Evolutionary conservation across 2,797 vertebrate species (phyloP), one percentile per base, ranked within the genome.

Genomic region (Catamblyrhynchus diadema): DNA sequence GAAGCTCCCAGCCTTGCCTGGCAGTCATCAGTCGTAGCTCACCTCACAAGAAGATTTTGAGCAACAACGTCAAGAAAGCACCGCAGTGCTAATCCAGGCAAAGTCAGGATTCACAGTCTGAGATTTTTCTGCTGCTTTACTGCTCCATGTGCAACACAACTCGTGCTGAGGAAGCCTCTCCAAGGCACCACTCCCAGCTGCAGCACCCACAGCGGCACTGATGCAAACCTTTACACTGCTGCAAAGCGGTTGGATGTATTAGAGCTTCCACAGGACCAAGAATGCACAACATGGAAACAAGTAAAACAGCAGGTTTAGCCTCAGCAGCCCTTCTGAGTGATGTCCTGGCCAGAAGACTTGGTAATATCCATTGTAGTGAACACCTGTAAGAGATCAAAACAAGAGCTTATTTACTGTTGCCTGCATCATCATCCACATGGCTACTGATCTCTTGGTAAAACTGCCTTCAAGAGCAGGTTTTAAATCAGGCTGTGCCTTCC

Each of bases 301-400:
- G 97, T 98, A 98, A 98, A 94, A 13, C 98, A 99, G 99, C 98
- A 98, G 98, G 97, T 96, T 98, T 99, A 99, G 98, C 99, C 99
- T 99, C 99, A 99, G 99, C 99, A 99, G 83, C 99, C 99, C 2
- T 97, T 66, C 96, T 98, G 98, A 27, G 93, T 81, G 98, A 99
- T 98, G 97, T 98, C 98, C 69, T 98, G 98, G 44, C 99, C 99
- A 0, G 99, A 99, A 4, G 98, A 94, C 97, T 99, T 99, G 21
- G 98, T 99, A 91, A 99, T 98, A 8, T 98, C 98, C 98, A 99
- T 66, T 2, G 98, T 99, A 69, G 99, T 99, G 94, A 99, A 99
- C 62, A 99, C 90, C 99, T 99, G 94, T 23, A 79, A 85, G 56
- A 93, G 71, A 90, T 4, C 50, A 86, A 67, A 87, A 93, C 24